Base-by-base conservation (phyloP, 2,113 vertebrate genomes). In the Pampusana beccarii region DNA sequence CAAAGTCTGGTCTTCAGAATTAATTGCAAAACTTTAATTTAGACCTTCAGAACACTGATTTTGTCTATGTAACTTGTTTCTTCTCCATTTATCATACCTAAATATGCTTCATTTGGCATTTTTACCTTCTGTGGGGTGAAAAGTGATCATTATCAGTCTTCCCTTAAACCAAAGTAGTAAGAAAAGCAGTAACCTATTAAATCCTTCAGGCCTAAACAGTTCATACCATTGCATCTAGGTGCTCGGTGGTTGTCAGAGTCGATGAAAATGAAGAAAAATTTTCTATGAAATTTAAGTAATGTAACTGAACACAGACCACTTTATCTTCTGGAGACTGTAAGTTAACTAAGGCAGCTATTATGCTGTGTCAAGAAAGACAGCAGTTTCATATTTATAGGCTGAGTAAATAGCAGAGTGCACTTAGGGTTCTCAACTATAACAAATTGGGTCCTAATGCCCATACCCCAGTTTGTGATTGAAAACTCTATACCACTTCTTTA, bases 181-280 rank as follows among this genome's bases (percentile, higher is more conserved):
- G 28, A 70, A 91, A 90, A 80, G 16, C 24, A 54, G 21, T 36
- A 36, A 4, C 5, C 19, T 87, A 4, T 58, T 72, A 64, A 90
- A 94, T 26, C 19, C 62, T 85, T 78, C 31, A 80, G 31, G 31
- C 10, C 62, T 66, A 65, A 65, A 56, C 10, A 38, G 16, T 24
- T 86, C 12, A 29, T 77, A 33, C 10, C 16, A 25, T 33, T 58
- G 28, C 3, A 2, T 54, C 16, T 75, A 57, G 34, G 19, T 44
- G 13, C 21, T 85, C 44, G 65, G 48, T 48, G 34, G 10, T 61
- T 95, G 66, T 42, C 82, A 88, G 25, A 73, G 28, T 24, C 50
- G 86, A n/a, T 70, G 48, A 73, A 95, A 92, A 92, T 71, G 48
- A 88, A 92, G 70, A 90, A 88, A 82, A 60, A 72, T 38, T 72